Percentiles rank a stretch among this genome's conserved stretches.
phyloP scores from a whole-genome alignment of 2,113 vertebrate species.

The Pionites leucogaster region DNA sequence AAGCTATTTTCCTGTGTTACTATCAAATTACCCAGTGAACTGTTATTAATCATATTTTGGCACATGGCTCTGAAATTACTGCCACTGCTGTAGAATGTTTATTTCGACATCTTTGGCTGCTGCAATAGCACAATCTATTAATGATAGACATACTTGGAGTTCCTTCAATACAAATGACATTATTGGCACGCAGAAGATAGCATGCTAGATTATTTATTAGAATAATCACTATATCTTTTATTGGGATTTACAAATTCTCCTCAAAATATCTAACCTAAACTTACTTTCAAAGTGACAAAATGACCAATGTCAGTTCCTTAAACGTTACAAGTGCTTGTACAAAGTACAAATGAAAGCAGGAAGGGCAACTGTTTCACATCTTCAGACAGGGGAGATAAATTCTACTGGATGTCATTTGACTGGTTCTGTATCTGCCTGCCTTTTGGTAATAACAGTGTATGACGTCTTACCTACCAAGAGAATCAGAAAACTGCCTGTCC shows the following conservation, averaged over 20 bases:
- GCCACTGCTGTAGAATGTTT: neutral
- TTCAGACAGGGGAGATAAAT: neutral
- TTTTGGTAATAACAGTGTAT: neutral
- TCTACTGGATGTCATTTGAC: neutral
- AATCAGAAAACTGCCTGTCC: neutral
- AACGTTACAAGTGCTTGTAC: accelerated
- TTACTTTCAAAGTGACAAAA: neutral
- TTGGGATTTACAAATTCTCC: neutral
- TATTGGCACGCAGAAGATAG: neutral
- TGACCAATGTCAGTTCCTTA: neutral
- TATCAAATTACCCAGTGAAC: neutral
- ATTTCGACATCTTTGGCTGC: conserved; percentile 13
- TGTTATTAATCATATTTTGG: conserved; percentile 23
- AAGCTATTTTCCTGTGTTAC: neutral
- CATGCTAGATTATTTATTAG: neutral
- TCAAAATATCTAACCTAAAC: neutral
- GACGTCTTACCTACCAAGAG: neutral
- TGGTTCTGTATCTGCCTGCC: neutral
- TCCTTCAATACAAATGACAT: conserved; percentile 38
- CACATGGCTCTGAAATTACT: neutral
- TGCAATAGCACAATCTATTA: conserved; percentile 4
- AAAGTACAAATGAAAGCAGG: neutral
- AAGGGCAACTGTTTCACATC: accelerated
- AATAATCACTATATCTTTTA: neutral
- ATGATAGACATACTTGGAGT: conserved; percentile 18